These are phyloP conservation scores for Mustela lutreola DNA, from an alignment of 2,113 vertebrate genomes.

Conservation along the genomic window DNA sequence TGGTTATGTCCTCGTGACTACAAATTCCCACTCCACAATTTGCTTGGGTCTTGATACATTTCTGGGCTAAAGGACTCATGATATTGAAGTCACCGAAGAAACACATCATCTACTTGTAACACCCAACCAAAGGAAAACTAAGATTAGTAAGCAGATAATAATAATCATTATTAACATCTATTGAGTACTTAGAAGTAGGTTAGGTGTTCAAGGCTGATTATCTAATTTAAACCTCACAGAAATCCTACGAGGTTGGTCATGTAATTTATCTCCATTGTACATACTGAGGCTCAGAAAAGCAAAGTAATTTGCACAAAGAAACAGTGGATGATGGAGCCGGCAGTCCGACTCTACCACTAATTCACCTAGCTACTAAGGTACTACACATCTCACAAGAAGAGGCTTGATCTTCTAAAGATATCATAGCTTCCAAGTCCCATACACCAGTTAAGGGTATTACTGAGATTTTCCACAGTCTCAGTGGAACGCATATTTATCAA, in stretches of 20 bases:
- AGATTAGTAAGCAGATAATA: not conserved
- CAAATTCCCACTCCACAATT: not conserved
- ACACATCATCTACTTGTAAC: not conserved
- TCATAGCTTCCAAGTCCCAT: not conserved
- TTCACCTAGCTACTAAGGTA: not conserved
- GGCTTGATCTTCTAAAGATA: not conserved
- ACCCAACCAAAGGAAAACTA: not conserved
- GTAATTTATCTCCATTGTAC: not conserved
- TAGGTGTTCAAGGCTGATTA: not conserved
- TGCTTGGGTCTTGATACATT: not conserved
- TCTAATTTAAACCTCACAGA: constrained; percentile 26
- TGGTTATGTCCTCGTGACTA: not conserved
- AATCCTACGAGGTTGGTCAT: not conserved
- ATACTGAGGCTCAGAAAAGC: not conserved
- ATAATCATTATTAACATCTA: not conserved
- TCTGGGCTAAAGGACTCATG: not conserved
- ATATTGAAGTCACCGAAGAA: not conserved
- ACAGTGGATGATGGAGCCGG: not conserved
- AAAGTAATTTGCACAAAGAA: not conserved
- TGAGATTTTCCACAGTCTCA: not conserved
- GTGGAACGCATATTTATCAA: not conserved
- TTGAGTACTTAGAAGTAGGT: not conserved
- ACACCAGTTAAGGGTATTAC: not conserved
- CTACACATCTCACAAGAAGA: not conserved
- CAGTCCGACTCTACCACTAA: not conserved